Conservation (phyloP, 2,888 invertebrate genomes). For the Heliconius ismenius region DNA sequence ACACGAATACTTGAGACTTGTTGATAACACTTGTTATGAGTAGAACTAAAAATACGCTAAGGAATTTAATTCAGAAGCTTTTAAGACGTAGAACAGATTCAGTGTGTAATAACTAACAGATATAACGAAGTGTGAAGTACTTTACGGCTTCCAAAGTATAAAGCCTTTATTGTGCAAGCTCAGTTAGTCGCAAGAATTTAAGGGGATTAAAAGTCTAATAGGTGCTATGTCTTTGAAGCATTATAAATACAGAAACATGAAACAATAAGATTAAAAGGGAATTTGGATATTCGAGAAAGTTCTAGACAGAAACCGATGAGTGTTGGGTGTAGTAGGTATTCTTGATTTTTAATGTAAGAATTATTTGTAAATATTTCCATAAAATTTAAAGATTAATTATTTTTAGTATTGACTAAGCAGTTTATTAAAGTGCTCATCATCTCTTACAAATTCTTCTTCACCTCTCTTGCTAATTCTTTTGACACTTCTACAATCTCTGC, state of each 20-base stretch:
- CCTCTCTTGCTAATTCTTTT: too few species aligned
- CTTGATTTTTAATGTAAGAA: conserved; percentile 2
- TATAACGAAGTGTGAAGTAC: conserved; percentile 57
- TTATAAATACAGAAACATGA: conserved; percentile 27
- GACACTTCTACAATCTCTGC: too few species aligned
- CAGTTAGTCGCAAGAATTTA: conserved; percentile 24
- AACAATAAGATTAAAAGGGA: conserved; percentile 25
- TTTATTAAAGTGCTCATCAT: too few species aligned
- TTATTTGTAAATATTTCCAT: neutral
- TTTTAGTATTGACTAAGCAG: too few species aligned
- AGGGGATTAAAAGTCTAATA: conserved; percentile 29
- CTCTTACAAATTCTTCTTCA: too few species aligned
- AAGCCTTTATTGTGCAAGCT: conserved; percentile 20
- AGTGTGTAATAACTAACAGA: conserved; percentile 61
- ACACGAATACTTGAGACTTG: conserved; percentile 39
- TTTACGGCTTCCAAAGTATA: conserved; percentile 29
- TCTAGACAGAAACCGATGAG: neutral
- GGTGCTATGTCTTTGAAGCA: conserved; percentile 27
- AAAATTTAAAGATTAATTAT: too few species aligned
- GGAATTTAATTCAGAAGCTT: conserved; percentile 49
- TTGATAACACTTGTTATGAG: conserved; percentile 45
- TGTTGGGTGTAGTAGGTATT: conserved; percentile 3
- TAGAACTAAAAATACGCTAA: conserved; percentile 50
- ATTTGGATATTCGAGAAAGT: conserved; percentile 10
- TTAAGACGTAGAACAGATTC: conserved; percentile 65